Conservation (phyloP, 2,888 invertebrate genomes). For the Corbicula japonica region DNA sequence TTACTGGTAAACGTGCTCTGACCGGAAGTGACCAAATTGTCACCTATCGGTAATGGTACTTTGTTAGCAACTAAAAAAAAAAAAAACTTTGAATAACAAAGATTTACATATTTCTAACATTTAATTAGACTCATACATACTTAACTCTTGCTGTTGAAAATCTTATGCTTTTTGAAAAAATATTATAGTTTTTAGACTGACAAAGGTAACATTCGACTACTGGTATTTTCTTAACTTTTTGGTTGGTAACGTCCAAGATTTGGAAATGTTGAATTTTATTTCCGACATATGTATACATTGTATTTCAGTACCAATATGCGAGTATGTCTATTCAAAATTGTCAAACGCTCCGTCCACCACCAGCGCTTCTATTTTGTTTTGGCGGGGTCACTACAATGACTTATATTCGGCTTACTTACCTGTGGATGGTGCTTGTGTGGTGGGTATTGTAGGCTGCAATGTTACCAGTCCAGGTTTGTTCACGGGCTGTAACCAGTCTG, state of each 20-base stretch:
- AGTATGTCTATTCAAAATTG: not conserved
- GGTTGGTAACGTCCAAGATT: no score
- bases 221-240: no score
- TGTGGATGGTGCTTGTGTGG: constrained; percentile 62
- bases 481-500: constrained; percentile 38
- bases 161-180: not conserved
- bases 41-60: constrained; percentile 55
- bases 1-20: constrained; percentile 55
- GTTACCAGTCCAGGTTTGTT: constrained; percentile 51
- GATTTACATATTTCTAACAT: no score
- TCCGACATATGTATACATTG: not conserved
- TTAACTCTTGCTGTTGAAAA: not conserved
- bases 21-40: constrained; percentile 41
- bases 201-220: not conserved
- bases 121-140: not conserved
- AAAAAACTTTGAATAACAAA: not conserved
- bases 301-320: not conserved
- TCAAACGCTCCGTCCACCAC: not conserved
- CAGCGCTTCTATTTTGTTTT: not conserved
- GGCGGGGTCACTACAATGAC: not conserved
- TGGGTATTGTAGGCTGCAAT: constrained; percentile 49
- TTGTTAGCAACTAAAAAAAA: constrained; percentile 48
- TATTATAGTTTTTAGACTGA: not conserved
- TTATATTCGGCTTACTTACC: constrained; percentile 45
- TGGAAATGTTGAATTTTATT: no score